Base-by-base conservation (phyloP, 1,140 invertebrate species). In the Whitmania pigra region DNA sequence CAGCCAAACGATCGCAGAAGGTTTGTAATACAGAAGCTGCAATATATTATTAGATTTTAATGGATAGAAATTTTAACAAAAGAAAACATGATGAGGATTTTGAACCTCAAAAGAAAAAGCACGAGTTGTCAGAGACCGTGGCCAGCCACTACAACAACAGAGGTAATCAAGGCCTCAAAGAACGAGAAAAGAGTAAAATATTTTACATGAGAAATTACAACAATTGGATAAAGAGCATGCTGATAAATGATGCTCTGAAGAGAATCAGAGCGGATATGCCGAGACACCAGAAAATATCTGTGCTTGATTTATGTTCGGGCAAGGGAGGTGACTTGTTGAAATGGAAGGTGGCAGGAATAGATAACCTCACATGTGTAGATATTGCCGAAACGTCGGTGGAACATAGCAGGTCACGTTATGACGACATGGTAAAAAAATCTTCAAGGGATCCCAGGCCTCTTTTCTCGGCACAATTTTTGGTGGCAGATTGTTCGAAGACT, bases 321-420 rank as follows among this genome's bases (percentile, higher is more conserved):
- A 99, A 99, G 86, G 96, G 96, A 27, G 96, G 96, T 2, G 96
- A 97, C 84, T 83, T 99, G 22, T 84, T 90, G 1, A 99, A 99
- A 83, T 99, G 94, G 94, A 87, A 88, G 75, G 93, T 92, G 78
- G 88, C 86, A 4, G 84, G 86, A 73, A 89, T 96, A 53, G 84
- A 86, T 11, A 88, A 93, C 83, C 82, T 97, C n/a, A 89, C 97
- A 67, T 95, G 92, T 85, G 88, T 89, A 60, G 85, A 85, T 85
- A 49, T 49, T 15, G 43, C 43, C 13, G 43, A 86, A 87, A 29
- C 81, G 95, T 1, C 86, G 88, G 70, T 99, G 15, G 86, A 94
- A 76, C 93, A 98, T 77, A 93, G 84, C 73, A 78, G 81, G 69
- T 78, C 78, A 13, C 77, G 87, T 7, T 87, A 86, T 75, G 78